These are phyloP conservation scores for Marmota flaviventris DNA, from an alignment of 2,113 vertebrate species.

Conservation along the genomic window DNA sequence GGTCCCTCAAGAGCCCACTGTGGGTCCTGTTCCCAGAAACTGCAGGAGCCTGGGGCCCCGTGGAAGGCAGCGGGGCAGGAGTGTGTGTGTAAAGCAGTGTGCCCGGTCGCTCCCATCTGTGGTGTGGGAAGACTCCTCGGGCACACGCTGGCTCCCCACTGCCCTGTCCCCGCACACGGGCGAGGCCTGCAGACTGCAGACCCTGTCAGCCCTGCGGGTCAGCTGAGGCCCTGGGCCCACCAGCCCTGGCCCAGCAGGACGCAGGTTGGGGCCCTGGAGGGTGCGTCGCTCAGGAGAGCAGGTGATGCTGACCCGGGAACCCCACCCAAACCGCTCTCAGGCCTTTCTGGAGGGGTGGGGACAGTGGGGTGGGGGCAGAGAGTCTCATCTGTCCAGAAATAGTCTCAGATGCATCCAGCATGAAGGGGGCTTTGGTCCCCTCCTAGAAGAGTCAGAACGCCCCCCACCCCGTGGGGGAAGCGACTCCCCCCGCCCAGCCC, in stretches of 20 bases:
- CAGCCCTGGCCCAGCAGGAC: accelerated
- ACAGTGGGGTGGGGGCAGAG: no score
- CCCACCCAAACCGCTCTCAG: not conserved
- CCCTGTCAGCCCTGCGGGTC: not conserved
- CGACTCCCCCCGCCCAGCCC: not conserved
- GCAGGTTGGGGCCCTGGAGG: not conserved
- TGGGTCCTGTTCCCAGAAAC: not conserved
- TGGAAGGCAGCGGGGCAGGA: not conserved
- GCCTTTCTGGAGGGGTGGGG: no score
- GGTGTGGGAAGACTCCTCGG: not conserved
- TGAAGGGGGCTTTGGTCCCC: not conserved
- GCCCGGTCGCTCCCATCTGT: not conserved
- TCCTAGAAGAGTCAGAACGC: not conserved
- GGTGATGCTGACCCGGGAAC: not conserved
- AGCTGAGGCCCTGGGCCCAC: no score
- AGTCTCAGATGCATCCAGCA: no score
- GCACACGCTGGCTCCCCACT: no score
- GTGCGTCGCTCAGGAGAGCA: accelerated
- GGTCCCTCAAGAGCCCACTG: not conserved
- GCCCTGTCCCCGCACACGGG: not conserved
- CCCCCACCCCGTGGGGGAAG: not conserved
- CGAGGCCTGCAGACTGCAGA: not conserved
- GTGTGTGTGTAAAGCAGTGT: accelerated
- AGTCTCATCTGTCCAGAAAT: not conserved
- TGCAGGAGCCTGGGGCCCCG: not conserved